These are phyloP conservation scores for Thalpophila matura DNA, from an alignment of 2,888 invertebrate genomes.

Conservation along the genomic window DNA sequence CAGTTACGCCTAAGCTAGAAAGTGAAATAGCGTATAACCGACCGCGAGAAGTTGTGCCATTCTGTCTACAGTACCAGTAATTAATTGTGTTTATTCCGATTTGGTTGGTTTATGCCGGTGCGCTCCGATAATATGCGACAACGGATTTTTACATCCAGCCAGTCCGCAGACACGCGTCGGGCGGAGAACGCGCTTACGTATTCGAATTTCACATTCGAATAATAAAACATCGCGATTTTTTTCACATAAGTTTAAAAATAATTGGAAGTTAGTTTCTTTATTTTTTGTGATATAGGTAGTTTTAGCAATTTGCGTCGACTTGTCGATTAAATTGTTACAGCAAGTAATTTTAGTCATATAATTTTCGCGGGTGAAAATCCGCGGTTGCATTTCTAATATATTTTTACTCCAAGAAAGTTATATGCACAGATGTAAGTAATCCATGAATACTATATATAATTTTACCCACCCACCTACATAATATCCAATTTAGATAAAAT, in stretches of 20 bases:
- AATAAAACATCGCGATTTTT: slow-evolving; percentile 63
- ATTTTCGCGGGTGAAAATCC: slow-evolving; percentile 41
- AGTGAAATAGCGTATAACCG: slow-evolving; percentile 80
- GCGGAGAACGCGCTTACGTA: slow-evolving; percentile 71
- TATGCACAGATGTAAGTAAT: slow-evolving; percentile 68
- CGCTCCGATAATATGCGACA: slow-evolving; percentile 79
- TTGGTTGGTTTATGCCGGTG: slow-evolving; percentile 85
- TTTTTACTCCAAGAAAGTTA: slow-evolving; percentile 67
- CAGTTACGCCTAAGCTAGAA: slow-evolving; percentile 72
- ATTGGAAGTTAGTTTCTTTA: slow-evolving; percentile 9
- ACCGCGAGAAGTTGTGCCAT: slow-evolving; percentile 69
- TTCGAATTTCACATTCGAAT: slow-evolving; percentile 61
- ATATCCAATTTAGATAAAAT: not conserved
- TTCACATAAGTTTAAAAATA: slow-evolving; percentile 28
- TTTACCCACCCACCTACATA: not conserved
- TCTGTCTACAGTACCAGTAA: slow-evolving; percentile 64
- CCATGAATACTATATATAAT: not conserved
- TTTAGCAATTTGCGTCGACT: slow-evolving; percentile 6
- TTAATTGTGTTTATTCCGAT: slow-evolving; percentile 77
- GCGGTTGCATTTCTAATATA: slow-evolving; percentile 47
- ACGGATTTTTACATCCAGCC: slow-evolving; percentile 75
- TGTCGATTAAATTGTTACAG: not conserved
- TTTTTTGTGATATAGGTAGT: slow-evolving; percentile 12
- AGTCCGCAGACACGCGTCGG: slow-evolving; percentile 77
- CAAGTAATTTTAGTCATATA: slow-evolving; percentile 3